Percentiles rank a stretch among this genome's conserved stretches.
phyloP scores from a whole-genome alignment of 2,888 invertebrate species.

The Alentia gelatinosa region DNA sequence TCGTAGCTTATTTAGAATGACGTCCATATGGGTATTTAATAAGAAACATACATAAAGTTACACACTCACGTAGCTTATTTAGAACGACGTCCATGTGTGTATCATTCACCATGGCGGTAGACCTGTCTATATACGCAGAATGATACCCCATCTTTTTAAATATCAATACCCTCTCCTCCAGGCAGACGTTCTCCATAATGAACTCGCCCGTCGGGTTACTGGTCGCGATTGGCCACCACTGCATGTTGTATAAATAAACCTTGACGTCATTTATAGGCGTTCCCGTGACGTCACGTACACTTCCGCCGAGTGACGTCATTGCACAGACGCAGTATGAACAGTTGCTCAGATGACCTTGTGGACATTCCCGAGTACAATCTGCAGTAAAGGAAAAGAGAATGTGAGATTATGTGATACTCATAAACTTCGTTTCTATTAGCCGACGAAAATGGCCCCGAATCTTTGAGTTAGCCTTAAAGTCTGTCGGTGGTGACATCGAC shows the following conservation, averaged over 20 bases:
- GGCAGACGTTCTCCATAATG: not conserved
- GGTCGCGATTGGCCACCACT: not conserved
- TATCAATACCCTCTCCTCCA: not conserved
- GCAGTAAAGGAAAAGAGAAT: no score
- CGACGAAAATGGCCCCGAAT: no score
- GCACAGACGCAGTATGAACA: conserved; percentile 6
- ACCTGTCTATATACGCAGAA: not conserved
- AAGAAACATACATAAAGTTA: no score
- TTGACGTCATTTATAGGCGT: conserved; percentile 18
- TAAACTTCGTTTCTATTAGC: no score
- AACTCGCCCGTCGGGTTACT: not conserved
- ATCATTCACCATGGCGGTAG: not conserved
- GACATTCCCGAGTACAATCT: not conserved
- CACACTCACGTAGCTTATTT: not conserved
- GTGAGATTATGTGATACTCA: no score
- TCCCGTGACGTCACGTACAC: not conserved
- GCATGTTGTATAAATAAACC: not conserved
- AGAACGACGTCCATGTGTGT: not conserved
- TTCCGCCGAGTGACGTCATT: not conserved
- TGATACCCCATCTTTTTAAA: not conserved
- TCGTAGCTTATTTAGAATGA: not conserved
- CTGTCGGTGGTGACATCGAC: no score
- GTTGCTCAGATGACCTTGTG: not conserved
- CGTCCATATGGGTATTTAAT: not conserved
- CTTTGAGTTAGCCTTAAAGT: no score